A percentile compares a stretch with the other conserved stretches of the same genome.
These are phyloP conservation scores for Mormyrus iriodes DNA, from an alignment of 2,113 vertebrate species.

Conservation along the genomic window DNA sequence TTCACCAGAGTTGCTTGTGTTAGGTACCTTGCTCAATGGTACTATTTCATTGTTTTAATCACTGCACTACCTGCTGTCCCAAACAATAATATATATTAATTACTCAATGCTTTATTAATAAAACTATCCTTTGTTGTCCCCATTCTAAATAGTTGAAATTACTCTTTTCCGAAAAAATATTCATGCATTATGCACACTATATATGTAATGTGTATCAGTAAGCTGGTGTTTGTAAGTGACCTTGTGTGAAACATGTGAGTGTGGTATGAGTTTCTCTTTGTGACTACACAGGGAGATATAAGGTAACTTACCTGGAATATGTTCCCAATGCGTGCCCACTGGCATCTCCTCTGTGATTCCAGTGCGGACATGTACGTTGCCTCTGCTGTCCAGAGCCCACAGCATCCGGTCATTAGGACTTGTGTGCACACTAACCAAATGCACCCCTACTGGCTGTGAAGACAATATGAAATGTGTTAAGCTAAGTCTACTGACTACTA, in stretches of 20 bases:
- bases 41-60: neutral
- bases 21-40: neutral
- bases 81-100: neutral
- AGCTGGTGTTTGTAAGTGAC: neutral
- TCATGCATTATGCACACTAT: neutral
- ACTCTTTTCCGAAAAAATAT: neutral
- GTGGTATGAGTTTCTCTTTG: neutral
- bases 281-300: neutral
- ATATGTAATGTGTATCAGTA: neutral
- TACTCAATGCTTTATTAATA: no score
- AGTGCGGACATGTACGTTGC: conserved; percentile 75
- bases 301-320: conserved; percentile 75
- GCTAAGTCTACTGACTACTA: neutral
- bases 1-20: neutral
- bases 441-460: conserved; percentile 78
- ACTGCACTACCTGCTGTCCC: neutral
- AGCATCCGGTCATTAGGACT: conserved; percentile 86
- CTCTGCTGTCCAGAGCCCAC: conserved; percentile 86
- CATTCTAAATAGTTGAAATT: no score
- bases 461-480: conserved; percentile 15
- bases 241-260: neutral
- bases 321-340: conserved; percentile 89
- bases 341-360: conserved; percentile 94
- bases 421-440: conserved; percentile 75
- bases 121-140: no score